Percentiles rank a stretch among this genome's conserved stretches.
Conservation (phyloP, 2,113 vertebrate species). For the Puntigrus tetrazona region DNA sequence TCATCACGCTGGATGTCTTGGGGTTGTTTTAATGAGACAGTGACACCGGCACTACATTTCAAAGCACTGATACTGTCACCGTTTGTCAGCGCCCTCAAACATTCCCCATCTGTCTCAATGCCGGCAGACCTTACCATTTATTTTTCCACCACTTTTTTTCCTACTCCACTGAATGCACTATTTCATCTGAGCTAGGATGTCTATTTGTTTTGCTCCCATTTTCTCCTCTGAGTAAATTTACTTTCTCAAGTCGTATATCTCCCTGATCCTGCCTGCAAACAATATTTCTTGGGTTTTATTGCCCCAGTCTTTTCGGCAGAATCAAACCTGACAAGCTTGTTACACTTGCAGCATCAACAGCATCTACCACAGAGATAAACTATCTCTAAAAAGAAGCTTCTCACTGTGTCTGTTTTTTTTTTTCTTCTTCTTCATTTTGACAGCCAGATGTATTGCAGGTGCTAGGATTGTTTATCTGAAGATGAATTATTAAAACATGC, state of each 20-base stretch:
- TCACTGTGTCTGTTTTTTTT: background rate
- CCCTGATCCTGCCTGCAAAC: constrained; percentile 24
- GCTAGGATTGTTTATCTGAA: constrained; percentile 15
- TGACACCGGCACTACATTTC: constrained; percentile 21
- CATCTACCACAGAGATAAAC: constrained; percentile 45
- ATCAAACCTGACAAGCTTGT: constrained; percentile 49
- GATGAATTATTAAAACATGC: constrained; percentile 11
- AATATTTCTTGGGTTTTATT: constrained; percentile 54
- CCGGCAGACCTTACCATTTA: constrained; percentile 50
- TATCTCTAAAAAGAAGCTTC: constrained; percentile 13
- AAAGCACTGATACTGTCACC: constrained; percentile 36
- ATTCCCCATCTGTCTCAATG: constrained; percentile 45
- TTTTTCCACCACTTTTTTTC: constrained; percentile 32
- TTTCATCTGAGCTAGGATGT: constrained; percentile 40
- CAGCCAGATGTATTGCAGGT: background rate
- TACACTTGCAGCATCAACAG: constrained; percentile 51
- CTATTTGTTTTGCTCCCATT: constrained; percentile 52
- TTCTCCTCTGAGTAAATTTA: constrained; percentile 53
- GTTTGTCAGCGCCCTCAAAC: constrained; percentile 55
- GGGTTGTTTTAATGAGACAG: constrained; percentile 53
- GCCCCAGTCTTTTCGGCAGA: constrained; percentile 28
- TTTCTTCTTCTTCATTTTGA: background rate
- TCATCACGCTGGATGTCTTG: constrained; percentile 5
- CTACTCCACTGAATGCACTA: constrained; percentile 31
- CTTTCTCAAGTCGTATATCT: constrained; percentile 53